These are phyloP conservation scores for Ophraella communa DNA, from an alignment of 2,888 invertebrate species.

Conservation along the genomic window DNA sequence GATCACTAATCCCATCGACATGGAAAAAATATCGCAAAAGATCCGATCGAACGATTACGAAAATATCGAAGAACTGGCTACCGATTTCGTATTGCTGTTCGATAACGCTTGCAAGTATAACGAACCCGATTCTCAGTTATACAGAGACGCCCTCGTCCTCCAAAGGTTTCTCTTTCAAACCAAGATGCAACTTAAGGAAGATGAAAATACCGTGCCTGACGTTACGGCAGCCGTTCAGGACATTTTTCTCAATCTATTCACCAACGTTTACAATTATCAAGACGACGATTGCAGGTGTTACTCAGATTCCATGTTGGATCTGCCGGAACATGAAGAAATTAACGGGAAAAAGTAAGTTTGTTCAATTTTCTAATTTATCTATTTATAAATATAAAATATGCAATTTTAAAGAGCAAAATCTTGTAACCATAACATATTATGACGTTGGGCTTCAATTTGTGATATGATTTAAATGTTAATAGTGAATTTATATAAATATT, in stretches of 20 bases:
- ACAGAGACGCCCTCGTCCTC: slow-evolving; percentile 92
- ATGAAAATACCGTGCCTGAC: slow-evolving; percentile 87
- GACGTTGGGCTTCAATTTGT: too few species aligned
- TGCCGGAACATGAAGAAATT: slow-evolving; percentile 85
- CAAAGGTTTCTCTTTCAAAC: slow-evolving; percentile 92
- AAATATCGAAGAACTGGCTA: slow-evolving; percentile 83
- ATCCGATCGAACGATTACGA: slow-evolving; percentile 79
- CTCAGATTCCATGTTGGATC: slow-evolving; percentile 93
- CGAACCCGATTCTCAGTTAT: slow-evolving; percentile 96
- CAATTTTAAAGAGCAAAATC: too few species aligned
- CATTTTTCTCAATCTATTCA: slow-evolving; percentile 87
- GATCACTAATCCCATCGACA: slow-evolving; percentile 94
- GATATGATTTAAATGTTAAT: too few species aligned
- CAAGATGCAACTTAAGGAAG: slow-evolving; percentile 81
- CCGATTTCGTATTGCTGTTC: slow-evolving; percentile 91
- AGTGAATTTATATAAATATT: too few species aligned
- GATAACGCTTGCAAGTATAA: slow-evolving; percentile 98
- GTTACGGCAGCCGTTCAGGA: slow-evolving; percentile 91
- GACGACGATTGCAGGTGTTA: slow-evolving; percentile 97
- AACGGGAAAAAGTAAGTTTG: slow-evolving; percentile 68
- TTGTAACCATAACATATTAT: too few species aligned
- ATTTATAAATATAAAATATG: too few species aligned
- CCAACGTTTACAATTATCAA: slow-evolving; percentile 93
- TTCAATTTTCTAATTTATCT: too few species aligned
- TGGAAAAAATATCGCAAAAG: slow-evolving; percentile 91